Evolutionary conservation across 2,888 invertebrate genomes (phyloP).

Genomic region (Elmis aenea): DNA sequence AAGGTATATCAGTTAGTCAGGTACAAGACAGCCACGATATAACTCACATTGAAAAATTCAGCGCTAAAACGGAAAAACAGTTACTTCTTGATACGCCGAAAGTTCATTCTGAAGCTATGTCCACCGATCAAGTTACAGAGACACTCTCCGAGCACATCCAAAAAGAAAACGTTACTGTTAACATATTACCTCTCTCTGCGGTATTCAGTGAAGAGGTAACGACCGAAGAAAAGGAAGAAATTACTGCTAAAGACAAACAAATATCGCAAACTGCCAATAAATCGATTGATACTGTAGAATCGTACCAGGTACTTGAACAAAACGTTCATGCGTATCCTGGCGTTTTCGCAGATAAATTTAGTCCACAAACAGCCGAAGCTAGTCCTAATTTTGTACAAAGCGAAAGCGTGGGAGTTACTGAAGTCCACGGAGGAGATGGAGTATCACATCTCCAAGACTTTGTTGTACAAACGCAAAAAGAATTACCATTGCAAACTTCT

Average conservation of each 20-base stretch:
- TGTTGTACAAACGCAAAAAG: no score
- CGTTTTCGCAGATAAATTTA: constrained; percentile 44
- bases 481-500: no score
- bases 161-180: constrained; percentile 40
- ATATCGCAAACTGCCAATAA: constrained; percentile 35
- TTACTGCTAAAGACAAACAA: constrained; percentile 26
- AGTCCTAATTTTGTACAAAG: constrained; percentile 42
- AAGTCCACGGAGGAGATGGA: no score
- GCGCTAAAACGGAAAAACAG: constrained; percentile 33
- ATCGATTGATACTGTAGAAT: constrained; percentile 45
- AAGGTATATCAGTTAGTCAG: constrained; percentile 49
- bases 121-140: constrained; percentile 45
- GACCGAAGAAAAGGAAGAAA: constrained; percentile 46
- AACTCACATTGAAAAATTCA: constrained; percentile 40
- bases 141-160: no score
- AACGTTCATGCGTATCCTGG: constrained; percentile 48
- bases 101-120: constrained; percentile 50
- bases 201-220: constrained; percentile 35
- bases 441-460: no score
- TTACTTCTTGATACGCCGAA: constrained; percentile 48
- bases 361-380: constrained; percentile 44
- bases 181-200: constrained; percentile 45
- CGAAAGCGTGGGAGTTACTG: constrained; percentile 48
- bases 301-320: constrained; percentile 53
- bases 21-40: constrained; percentile 44